A percentile compares a stretch with the other conserved stretches of the same genome.
Conservation (phyloP, 2,113 vertebrate genomes). For the Pseudopipra pipra region DNA sequence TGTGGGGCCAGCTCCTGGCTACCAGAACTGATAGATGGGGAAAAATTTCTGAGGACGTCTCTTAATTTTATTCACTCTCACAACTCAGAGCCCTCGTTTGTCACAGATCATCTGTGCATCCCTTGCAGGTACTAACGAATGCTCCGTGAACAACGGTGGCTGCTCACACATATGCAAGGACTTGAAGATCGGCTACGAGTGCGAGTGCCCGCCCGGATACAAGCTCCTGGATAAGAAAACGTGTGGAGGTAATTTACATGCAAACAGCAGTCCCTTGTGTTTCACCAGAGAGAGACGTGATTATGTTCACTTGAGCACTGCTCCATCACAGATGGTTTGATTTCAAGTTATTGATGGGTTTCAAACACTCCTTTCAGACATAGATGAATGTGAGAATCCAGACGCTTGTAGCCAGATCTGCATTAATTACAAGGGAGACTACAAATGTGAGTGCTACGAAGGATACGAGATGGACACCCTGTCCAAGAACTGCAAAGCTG, state of each 20-base stretch:
- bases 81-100: not conserved
- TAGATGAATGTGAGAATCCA: conserved; percentile 95
- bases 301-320: conserved; percentile 50
- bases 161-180: conserved; percentile 97
- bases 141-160: conserved; percentile 89
- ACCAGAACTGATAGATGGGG: not conserved
- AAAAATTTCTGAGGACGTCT: not conserved
- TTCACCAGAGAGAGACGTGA: conserved; percentile 39
- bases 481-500: conserved; percentile 96
- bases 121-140: conserved; percentile 80
- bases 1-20: not conserved
- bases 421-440: conserved; percentile 98
- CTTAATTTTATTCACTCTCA: not conserved
- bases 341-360: conserved; percentile 64
- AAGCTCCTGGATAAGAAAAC: conserved; percentile 95
- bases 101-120: not conserved
- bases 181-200: conserved; percentile 88
- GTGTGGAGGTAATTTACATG: conserved; percentile 87
- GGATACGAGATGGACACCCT: conserved; percentile 96
- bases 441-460: conserved; percentile 95
- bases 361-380: conserved; percentile 81
- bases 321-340: conserved; percentile 63
- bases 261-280: conserved; percentile 51
- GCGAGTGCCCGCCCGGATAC: conserved; percentile 91
- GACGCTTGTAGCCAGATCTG: conserved; percentile 98